Base-by-base conservation (phyloP, 2,797 vertebrate genomes). In the Dendrocincla fuliginosa region DNA sequence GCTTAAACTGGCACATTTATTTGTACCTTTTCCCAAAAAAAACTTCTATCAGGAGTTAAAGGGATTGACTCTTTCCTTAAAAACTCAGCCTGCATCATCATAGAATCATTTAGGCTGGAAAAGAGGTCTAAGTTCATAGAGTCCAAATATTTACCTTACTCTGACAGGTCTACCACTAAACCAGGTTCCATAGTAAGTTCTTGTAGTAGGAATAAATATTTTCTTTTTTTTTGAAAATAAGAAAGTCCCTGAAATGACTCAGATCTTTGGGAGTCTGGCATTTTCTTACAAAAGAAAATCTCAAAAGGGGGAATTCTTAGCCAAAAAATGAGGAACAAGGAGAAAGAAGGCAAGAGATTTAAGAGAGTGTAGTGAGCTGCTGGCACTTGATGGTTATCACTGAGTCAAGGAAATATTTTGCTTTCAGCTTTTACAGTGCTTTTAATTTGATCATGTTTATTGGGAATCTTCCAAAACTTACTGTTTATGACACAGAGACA, bases 271-370 rank as follows among this genome's bases (percentile, higher is more conserved):
- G 28, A 79, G 11, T 39, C 3, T 2, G 1, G 0, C 6, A 30
- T 79, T 75, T 57, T 44, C 8, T 56, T 67, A 11, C 35, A 68
- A 53, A 81, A 6, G 47, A 59, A 60, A 24, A 27, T 41, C 50
- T 50, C 2, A 0, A 59, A 35, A 27, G 8, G 5, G 4, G 12
- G 50, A 79, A 44, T 2, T 2, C 2, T 32, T 42, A n/a, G 12
- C 20, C 10, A 50, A 59, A 71, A 81, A 41, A 14, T 10, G 3
- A 70, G 37, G 63, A 65, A 46, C 6, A 8, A 16, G 28, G 4
- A 52, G 42, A 39, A 77, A 16, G 25, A 56, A 65, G 18, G 6
- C 8, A 59, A 69, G 8, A 4, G 23, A 52, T 14, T 88, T 44
- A 61, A 46, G 16, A 15, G 1, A 18, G 3, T 11, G 8, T 12